Conservation (phyloP, 2,888 invertebrate genomes). For the Acronicta psi region DNA sequence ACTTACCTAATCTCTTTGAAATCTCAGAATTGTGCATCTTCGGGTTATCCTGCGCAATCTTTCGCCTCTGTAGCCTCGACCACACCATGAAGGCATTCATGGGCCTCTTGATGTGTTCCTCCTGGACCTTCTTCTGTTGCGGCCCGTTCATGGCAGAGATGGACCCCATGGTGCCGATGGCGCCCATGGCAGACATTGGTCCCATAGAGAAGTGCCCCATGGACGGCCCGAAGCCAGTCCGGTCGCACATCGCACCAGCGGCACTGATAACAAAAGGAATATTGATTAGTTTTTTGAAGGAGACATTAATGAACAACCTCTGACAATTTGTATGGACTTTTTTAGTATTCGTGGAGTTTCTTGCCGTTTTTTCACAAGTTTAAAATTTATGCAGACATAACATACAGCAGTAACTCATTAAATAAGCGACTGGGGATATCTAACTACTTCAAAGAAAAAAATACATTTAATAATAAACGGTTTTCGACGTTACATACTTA, state of each 20-base stretch:
- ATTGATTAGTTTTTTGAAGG: background rate
- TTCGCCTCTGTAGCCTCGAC: slow-evolving; percentile 96
- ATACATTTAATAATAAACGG: too few species aligned
- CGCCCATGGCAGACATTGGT: slow-evolving; percentile 88
- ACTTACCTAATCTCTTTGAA: slow-evolving; percentile 96
- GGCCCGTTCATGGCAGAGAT: slow-evolving; percentile 90
- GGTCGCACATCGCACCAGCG: slow-evolving; percentile 93
- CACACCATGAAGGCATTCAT: slow-evolving; percentile 99
- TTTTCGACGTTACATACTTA: too few species aligned
- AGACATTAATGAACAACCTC: too few species aligned
- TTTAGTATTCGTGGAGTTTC: too few species aligned
- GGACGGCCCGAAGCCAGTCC: slow-evolving; percentile 90
- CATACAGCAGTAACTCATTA: too few species aligned
- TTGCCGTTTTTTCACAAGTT: too few species aligned
- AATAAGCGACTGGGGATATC: too few species aligned
- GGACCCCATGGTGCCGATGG: slow-evolving; percentile 87
- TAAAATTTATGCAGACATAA: too few species aligned
- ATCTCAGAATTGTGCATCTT: slow-evolving; percentile 99
- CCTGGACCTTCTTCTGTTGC: slow-evolving; percentile 90
- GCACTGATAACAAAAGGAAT: slow-evolving; percentile 84
- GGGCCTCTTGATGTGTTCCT: slow-evolving; percentile 97
- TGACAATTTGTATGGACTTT: too few species aligned
- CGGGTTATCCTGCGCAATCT: slow-evolving; percentile 99
- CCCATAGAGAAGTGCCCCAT: slow-evolving; percentile 89
- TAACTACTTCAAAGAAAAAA: too few species aligned